These are phyloP conservation scores for Metopia argyrocephala DNA, from an alignment of 2,888 invertebrate species.

Conservation along the genomic window DNA sequence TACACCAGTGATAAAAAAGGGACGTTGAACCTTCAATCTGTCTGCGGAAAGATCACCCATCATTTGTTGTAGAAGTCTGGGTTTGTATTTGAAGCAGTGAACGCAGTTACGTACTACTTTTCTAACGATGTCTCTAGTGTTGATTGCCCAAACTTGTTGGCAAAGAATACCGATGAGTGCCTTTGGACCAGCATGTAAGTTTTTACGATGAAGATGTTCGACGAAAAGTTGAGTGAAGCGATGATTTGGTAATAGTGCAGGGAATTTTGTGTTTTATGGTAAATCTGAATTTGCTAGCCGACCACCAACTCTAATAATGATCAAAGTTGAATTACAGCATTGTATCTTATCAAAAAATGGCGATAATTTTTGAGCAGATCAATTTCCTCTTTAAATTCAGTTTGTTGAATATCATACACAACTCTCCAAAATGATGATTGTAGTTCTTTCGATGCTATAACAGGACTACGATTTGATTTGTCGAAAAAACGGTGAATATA, in stretches of 20 bases:
- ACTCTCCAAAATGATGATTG: slow-evolving; percentile 13
- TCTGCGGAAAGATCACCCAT: slow-evolving; percentile 60
- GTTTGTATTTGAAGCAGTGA: slow-evolving; percentile 57
- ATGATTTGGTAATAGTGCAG: slow-evolving; percentile 67
- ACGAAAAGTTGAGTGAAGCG: slow-evolving; percentile 47
- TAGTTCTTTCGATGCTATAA: neutral
- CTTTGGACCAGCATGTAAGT: slow-evolving; percentile 54
- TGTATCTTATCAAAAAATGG: slow-evolving; percentile 26
- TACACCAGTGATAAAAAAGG: slow-evolving; percentile 35
- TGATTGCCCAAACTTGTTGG: slow-evolving; percentile 49
- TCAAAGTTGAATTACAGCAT: neutral
- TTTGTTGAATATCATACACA: slow-evolving; percentile 11
- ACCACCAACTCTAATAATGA: slow-evolving; percentile 68
- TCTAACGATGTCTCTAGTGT: slow-evolving; percentile 34
- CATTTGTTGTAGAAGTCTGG: slow-evolving; percentile 48
- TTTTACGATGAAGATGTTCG: slow-evolving; percentile 38
- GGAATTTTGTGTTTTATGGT: slow-evolving; percentile 66
- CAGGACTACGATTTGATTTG: slow-evolving; percentile 8
- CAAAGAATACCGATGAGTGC: slow-evolving; percentile 54
- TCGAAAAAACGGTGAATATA: slow-evolving; percentile 29
- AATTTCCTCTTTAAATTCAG: slow-evolving; percentile 10
- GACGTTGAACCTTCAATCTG: slow-evolving; percentile 34
- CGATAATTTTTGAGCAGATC: slow-evolving; percentile 13
- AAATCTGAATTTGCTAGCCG: slow-evolving; percentile 55
- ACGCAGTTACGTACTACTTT: slow-evolving; percentile 52